Conservation (phyloP, 2,888 invertebrate genomes). For the Caenorhabditis wallacei region DNA sequence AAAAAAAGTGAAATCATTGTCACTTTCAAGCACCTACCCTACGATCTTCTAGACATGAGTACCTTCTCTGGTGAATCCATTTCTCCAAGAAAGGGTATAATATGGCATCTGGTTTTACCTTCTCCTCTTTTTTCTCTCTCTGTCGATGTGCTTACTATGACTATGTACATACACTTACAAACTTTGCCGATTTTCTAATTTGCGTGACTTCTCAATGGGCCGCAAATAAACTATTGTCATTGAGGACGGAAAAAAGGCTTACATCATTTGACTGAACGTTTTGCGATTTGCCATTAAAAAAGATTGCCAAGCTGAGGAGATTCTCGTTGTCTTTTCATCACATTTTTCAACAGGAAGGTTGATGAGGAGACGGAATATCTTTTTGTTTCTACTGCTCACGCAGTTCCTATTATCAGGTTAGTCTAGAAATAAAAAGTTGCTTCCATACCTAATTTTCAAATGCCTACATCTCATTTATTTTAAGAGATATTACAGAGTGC, state of each 20-base stretch:
- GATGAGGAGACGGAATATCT: constrained; percentile 46
- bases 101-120: constrained; percentile 69
- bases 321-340: background rate
- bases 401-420: constrained; percentile 31
- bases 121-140: constrained; percentile 16
- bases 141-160: constrained; percentile 47
- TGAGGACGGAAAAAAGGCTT: constrained; percentile 38
- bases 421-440: background rate
- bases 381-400: constrained; percentile 47
- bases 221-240: constrained; percentile 61
- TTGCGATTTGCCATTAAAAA: background rate
- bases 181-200: constrained; percentile 60
- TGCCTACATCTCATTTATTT: too few species aligned
- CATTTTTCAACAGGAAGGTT: constrained; percentile 15
- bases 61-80: constrained; percentile 58
- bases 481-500: too few species aligned
- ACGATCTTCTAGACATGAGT: constrained; percentile 54
- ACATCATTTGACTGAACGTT: constrained; percentile 39
- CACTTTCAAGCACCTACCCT: constrained; percentile 63
- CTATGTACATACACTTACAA: constrained; percentile 64
- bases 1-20: constrained; percentile 66
- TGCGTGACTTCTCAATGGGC: constrained; percentile 64
- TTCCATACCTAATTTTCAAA: too few species aligned
- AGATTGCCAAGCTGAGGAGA: constrained; percentile 36
- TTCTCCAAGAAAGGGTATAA: constrained; percentile 63